Evolutionary conservation across 2,113 vertebrate genomes (phyloP).

Genomic region (Xyrauchen texanus): DNA sequence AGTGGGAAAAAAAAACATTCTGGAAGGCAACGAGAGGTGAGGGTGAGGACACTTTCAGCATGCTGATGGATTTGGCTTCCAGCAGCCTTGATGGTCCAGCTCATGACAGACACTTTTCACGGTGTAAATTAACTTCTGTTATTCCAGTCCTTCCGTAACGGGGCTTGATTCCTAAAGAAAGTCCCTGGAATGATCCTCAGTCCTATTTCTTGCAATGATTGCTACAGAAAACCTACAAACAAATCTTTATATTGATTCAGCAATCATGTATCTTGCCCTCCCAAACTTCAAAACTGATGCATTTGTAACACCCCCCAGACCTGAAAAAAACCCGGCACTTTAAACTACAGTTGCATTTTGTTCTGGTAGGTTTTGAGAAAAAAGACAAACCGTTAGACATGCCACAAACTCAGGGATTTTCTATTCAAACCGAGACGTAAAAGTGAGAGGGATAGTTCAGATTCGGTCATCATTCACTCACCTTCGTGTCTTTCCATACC

Average conservation of each 20-base stretch:
- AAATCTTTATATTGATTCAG: background rate
- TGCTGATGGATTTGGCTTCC: background rate
- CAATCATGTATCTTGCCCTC: background rate
- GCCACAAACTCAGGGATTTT: too few species aligned
- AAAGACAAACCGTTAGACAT: background rate
- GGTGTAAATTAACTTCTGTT: background rate
- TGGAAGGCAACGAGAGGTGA: too few species aligned
- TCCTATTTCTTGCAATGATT: background rate
- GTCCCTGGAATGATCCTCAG: background rate
- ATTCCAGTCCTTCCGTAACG: background rate
- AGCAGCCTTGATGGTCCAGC: too few species aligned
- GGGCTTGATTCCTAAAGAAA: conserved; percentile 5
- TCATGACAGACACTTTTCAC: background rate
- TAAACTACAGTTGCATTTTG: too few species aligned
- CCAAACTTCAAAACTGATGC: background rate
- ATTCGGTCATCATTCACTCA: too few species aligned
- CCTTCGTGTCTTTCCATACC: too few species aligned
- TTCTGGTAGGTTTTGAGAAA: background rate
- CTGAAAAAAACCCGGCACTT: background rate
- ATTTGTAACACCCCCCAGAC: background rate
- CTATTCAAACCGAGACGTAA: too few species aligned
- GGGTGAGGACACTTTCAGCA: too few species aligned
- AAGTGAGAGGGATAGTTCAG: too few species aligned
- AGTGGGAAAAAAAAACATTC: too few species aligned
- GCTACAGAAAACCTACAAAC: too few species aligned